Evolutionary conservation across 2,113 vertebrate genomes (phyloP).

Genomic region (Engystomops pustulosus): DNA sequence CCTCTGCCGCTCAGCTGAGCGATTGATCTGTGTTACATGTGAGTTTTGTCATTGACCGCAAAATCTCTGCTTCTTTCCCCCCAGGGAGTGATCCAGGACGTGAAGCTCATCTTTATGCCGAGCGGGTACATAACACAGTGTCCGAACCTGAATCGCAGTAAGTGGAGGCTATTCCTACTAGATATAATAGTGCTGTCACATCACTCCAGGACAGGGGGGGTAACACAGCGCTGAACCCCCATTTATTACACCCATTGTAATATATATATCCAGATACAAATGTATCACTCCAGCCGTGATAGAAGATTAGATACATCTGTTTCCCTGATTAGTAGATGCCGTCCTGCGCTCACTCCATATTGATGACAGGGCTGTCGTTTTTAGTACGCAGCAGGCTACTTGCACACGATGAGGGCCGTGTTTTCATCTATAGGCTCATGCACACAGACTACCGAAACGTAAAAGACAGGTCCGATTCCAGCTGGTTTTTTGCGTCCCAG

Average conservation of each 20-base stretch:
- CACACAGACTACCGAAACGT: too few species aligned
- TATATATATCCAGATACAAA: too few species aligned
- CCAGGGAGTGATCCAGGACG: slow-evolving; percentile 91
- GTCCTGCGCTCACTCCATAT: neutral
- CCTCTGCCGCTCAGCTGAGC: neutral
- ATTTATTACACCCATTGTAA: too few species aligned
- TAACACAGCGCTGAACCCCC: too few species aligned
- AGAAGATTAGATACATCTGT: slow-evolving; percentile 11
- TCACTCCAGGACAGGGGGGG: neutral
- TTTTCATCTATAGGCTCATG: too few species aligned
- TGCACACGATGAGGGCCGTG: too few species aligned
- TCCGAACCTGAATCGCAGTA: slow-evolving; percentile 97
- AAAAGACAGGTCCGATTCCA: too few species aligned
- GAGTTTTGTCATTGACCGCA: slow-evolving; percentile 19
- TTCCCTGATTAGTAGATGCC: neutral
- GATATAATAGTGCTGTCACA: neutral
- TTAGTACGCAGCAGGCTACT: neutral
- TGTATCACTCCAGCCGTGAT: neutral
- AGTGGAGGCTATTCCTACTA: slow-evolving; percentile 66
- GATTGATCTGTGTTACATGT: neutral
- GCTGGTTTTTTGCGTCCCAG: too few species aligned
- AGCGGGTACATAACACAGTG: slow-evolving; percentile 93
- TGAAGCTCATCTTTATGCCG: slow-evolving; percentile 89
- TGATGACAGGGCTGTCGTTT: neutral
- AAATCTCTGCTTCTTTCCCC: slow-evolving; percentile 67